Evolutionary conservation across 2,888 invertebrate genomes (phyloP), one percentile per base, ranked within the genome.

Genomic region (Ophion costatus): DNA sequence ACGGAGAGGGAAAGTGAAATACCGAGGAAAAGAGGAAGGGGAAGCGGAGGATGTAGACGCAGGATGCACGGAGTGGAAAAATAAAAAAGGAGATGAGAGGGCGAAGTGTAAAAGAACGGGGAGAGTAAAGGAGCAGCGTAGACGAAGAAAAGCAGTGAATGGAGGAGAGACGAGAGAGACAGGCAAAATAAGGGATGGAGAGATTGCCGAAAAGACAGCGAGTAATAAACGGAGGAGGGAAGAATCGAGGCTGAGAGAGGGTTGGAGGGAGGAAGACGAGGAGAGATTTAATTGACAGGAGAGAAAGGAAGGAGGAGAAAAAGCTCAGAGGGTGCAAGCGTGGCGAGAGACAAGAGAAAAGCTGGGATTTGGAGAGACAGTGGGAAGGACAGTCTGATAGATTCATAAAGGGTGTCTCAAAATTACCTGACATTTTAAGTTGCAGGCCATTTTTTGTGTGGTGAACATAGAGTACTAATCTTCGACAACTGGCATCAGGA

Each of bases 131-230:
- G 29, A 51, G 29, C 17, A 57, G 33, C n/a, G 20, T 22, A 4
- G 57, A 33, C n/a, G 33, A 71, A n/a, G n/a, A 33, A 71, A 20
- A 56, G 57, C 33, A 56, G 33, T 10, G 57, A 70, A n/a, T 51
- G 24, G 6, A 59, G 20, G 20, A 17, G 14, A 51, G 1, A 17
- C 4, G 5, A 38, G 51, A 51, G 51, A 17, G 2, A 3, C 10
- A 17, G 17, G 20, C 20, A 7, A 59, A 22, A 77, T 70, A 83
- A 76, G 78, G 78, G 84, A 77, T 42, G 80, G 61, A 82, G 51
- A 56, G 22, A 24, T 14, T 2, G 24, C 5, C 10, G 14, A 24
- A 63, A 24, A 22, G 63, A 63, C 63, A 14, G 22, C 11, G 59
- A 59, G 20, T 20, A 59, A 59, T 59, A 10, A 20, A 20, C 2